Percentiles rank a stretch among this genome's conserved stretches.
Conservation (phyloP, 2,888 invertebrate genomes). For the Pristionchus mayeri region DNA sequence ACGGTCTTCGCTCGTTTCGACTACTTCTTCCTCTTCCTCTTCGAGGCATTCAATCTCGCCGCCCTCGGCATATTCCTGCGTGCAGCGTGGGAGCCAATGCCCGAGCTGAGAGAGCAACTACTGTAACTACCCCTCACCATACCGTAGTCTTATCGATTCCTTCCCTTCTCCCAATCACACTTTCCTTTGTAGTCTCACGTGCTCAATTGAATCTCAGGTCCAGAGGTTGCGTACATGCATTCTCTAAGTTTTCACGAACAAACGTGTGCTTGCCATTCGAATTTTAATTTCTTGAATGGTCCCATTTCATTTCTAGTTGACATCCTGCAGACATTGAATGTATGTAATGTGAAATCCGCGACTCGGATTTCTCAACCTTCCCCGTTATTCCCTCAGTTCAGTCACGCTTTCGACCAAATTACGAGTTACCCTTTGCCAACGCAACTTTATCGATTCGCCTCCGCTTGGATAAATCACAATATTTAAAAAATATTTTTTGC, state of each 20-base stretch:
- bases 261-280: background rate
- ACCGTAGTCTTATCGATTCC: background rate
- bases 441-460: constrained; percentile 42
- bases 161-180: background rate
- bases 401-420: constrained; percentile 37
- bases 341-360: no score
- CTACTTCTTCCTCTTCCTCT: constrained; percentile 68
- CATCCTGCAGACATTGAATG: background rate
- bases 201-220: background rate
- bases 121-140: background rate
- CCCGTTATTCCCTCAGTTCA: background rate
- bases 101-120: constrained; percentile 54
- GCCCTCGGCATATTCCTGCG: constrained; percentile 68
- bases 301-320: background rate
- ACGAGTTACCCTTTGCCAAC: background rate
- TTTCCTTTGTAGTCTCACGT: background rate
- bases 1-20: constrained; percentile 67
- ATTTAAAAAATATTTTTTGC: background rate
- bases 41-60: constrained; percentile 66
- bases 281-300: background rate
- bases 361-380: background rate
- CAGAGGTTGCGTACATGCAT: no score
- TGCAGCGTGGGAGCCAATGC: constrained; percentile 69
- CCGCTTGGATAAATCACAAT: constrained; percentile 1
- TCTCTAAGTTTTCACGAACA: background rate